Conservation (phyloP, 2,797 vertebrate species). For the Melanotaenia pygmaea region DNA sequence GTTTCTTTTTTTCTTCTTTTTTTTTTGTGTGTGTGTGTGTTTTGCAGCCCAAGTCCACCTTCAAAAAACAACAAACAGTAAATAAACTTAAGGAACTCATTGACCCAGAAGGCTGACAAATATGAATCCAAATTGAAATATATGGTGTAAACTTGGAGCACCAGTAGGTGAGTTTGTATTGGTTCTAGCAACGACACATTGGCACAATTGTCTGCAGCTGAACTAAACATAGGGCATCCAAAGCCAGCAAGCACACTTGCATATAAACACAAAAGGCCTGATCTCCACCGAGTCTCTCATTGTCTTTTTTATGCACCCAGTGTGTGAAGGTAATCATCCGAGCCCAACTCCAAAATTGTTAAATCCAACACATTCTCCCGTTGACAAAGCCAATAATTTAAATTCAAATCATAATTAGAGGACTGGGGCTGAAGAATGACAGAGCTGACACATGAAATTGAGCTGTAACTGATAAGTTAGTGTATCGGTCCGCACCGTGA, state of each 20-base stretch:
- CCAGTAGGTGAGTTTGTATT: slow-evolving; percentile 4
- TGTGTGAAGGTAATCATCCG: slow-evolving; percentile 27
- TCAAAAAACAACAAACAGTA: not conserved
- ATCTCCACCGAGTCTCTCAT: slow-evolving; percentile 4
- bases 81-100: not conserved
- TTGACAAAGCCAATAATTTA: slow-evolving; percentile 10
- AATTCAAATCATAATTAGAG: slow-evolving; percentile 19
- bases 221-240: slow-evolving; percentile 15
- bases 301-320: slow-evolving; percentile 17
- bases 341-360: slow-evolving; percentile 7
- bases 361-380: slow-evolving; percentile 18
- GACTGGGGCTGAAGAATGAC: not conserved
- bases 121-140: not conserved
- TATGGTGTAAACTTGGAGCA: not conserved
- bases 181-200: not conserved
- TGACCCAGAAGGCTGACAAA: not conserved
- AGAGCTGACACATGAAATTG: slow-evolving; percentile 1
- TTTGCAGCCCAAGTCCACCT: not conserved
- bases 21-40: too few species aligned
- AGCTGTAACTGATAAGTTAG: slow-evolving; percentile 1
- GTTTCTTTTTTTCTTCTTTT: not conserved
- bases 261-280: not conserved
- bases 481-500: not conserved
- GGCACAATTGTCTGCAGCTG: slow-evolving; percentile 12
- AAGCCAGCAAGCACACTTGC: not conserved